Conservation (phyloP, 2,888 invertebrate genomes). For the Archips xylosteana region DNA sequence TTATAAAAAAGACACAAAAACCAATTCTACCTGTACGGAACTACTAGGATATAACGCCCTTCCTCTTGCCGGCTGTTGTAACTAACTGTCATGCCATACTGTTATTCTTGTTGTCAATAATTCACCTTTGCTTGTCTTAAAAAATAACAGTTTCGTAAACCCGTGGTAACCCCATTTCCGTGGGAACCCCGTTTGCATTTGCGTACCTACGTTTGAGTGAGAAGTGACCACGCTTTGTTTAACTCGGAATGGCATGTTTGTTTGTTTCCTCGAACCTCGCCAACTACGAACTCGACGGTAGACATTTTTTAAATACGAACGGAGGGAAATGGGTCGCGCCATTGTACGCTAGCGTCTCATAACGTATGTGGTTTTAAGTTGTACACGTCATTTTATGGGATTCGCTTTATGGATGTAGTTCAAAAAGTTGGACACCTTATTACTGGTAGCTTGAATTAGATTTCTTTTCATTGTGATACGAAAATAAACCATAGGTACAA, state of each 20-base stretch:
- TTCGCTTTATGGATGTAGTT: neutral
- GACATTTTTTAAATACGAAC: conserved; percentile 36
- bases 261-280: conserved; percentile 36
- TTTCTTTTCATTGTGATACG: too few species aligned
- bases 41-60: too few species aligned
- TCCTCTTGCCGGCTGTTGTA: too few species aligned
- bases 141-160: conserved; percentile 3
- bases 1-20: too few species aligned
- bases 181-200: conserved; percentile 16
- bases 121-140: too few species aligned
- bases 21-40: too few species aligned
- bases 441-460: too few species aligned
- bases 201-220: conserved; percentile 25
- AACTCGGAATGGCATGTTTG: conserved; percentile 22
- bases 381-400: neutral
- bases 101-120: too few species aligned
- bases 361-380: neutral
- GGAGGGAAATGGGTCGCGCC: conserved; percentile 24
- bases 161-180: conserved; percentile 1
- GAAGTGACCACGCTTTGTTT: conserved; percentile 39
- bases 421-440: too few species aligned
- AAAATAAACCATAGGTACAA: too few species aligned
- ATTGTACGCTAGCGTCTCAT: neutral
- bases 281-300: conserved; percentile 25
- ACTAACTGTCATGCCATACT: too few species aligned